Conservation (phyloP, 2,888 invertebrate species). For the Tachina lurida region DNA sequence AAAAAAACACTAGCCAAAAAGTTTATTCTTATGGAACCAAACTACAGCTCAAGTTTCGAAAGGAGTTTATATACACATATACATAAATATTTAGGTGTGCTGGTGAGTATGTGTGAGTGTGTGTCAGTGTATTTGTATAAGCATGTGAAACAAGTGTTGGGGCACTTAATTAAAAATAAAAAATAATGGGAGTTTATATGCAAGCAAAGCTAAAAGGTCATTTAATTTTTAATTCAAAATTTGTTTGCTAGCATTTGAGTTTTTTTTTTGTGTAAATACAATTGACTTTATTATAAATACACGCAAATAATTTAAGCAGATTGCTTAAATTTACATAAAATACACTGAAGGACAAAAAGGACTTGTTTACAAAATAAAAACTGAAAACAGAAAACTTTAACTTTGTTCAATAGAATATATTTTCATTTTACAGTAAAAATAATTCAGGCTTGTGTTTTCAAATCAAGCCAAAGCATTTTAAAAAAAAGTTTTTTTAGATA, state of each 20-base stretch:
- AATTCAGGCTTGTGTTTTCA: too few species aligned
- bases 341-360: slow-evolving; percentile 3
- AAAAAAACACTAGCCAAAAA: not conserved
- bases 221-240: slow-evolving; percentile 39
- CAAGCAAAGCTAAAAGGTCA: slow-evolving; percentile 47
- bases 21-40: not conserved
- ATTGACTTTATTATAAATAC: slow-evolving; percentile 48
- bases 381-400: not conserved
- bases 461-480: too few species aligned
- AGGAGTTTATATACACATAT: not conserved
- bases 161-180: slow-evolving; percentile 34
- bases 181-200: slow-evolving; percentile 3
- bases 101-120: not conserved
- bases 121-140: not conserved
- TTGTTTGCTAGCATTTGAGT: slow-evolving; percentile 41
- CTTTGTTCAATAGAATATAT: too few species aligned
- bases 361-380: not conserved
- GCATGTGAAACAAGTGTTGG: slow-evolving; percentile 22
- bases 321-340: not conserved
- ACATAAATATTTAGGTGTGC: not conserved
- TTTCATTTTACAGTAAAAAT: too few species aligned
- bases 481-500: too few species aligned
- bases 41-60: slow-evolving; percentile 1
- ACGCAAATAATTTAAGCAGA: not conserved
- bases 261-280: slow-evolving; percentile 27